Conservation (phyloP, 2,888 invertebrate genomes). For the Heliconius charithonia region DNA sequence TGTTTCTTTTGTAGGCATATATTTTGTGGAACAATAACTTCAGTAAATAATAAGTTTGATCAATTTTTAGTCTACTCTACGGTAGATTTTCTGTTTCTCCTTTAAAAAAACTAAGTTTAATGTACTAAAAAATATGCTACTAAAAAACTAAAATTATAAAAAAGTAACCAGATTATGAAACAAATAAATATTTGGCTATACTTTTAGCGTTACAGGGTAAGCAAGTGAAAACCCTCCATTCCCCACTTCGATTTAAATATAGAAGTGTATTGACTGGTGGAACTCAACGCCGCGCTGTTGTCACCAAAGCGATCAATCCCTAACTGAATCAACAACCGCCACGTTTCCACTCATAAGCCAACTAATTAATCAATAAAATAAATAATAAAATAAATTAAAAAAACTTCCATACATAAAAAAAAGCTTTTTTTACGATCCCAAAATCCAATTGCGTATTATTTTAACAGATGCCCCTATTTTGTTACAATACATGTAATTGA, state of each 20-base stretch:
- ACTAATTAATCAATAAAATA: no score
- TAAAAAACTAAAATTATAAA: no score
- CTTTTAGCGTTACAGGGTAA: neutral
- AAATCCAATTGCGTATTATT: slow-evolving; percentile 37
- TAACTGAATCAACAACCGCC: neutral
- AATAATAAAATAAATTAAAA: no score
- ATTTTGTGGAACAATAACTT: neutral
- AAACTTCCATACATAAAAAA: neutral
- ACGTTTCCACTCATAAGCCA: neutral
- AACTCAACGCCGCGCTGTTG: neutral
- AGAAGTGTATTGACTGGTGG: neutral
- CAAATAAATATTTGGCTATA: no score
- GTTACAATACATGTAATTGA: slow-evolving; percentile 44
- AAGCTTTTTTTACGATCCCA: neutral
- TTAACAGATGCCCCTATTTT: slow-evolving; percentile 46
- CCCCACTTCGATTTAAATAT: neutral
- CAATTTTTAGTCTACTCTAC: no score
- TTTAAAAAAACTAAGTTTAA: no score
- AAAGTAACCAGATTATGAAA: no score
- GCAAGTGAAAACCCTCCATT: neutral
- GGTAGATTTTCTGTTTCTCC: no score
- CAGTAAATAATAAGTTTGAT: neutral
- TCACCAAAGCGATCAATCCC: neutral
- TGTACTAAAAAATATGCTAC: no score
- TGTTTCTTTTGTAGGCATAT: neutral